These are phyloP conservation scores for Pogonocichla stellata DNA, from an alignment of 2,113 vertebrate genomes.

Conservation along the genomic window DNA sequence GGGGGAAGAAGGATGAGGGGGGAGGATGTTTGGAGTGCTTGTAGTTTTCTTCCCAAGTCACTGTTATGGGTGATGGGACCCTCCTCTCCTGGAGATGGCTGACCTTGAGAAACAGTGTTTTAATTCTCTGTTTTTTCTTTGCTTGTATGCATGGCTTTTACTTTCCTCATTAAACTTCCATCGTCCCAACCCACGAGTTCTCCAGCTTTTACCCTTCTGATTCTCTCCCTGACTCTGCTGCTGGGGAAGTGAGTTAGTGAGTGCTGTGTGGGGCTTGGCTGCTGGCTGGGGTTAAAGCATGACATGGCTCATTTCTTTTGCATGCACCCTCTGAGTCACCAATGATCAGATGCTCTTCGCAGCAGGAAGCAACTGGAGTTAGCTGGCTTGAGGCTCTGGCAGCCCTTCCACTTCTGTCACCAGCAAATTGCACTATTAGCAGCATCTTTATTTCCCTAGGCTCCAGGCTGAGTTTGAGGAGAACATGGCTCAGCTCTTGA, in stretches of 20 bases:
- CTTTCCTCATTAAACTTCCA: background rate
- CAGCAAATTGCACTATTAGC: background rate
- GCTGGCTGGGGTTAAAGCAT: background rate
- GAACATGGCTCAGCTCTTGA: background rate
- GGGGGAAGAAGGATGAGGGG: background rate
- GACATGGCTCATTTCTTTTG: background rate
- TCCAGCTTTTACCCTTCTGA: background rate
- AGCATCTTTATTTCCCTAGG: background rate
- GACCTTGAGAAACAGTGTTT: background rate
- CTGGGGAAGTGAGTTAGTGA: background rate
- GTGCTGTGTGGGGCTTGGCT: background rate
- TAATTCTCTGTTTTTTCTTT: background rate
- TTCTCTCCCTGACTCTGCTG: background rate
- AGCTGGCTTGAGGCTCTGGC: background rate
- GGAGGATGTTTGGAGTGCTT: background rate
- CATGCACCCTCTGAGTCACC: background rate
- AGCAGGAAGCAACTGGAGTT: background rate
- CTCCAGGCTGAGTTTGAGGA: background rate
- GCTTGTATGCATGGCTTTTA: background rate
- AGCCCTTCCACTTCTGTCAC: background rate
- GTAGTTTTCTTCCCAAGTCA: background rate
- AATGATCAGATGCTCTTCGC: accelerated
- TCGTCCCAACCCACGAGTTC: background rate
- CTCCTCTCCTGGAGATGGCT: background rate
- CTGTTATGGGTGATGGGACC: background rate